A percentile compares a stretch with the other conserved stretches of the same genome.
Conservation (phyloP, 92 coral and sea anemone species). For the Nematostella vectensis region DNA sequence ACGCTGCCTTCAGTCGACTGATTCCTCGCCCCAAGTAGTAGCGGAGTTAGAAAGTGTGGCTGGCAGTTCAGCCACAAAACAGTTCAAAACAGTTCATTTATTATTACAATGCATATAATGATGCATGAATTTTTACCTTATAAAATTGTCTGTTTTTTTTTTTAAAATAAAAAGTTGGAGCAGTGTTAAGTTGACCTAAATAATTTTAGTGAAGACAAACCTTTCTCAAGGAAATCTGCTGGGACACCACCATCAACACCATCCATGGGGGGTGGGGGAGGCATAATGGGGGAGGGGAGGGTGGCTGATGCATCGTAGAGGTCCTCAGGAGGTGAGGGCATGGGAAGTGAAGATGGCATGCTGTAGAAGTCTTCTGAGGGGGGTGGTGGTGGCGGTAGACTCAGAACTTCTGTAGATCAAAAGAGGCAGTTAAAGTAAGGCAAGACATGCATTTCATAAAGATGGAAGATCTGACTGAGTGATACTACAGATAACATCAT, state of each 20-base stretch:
- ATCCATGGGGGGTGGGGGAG: slow-evolving; percentile 52
- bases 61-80: slow-evolving; percentile 32
- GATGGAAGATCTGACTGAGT: too few species aligned
- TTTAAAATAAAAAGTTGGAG: too few species aligned
- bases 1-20: slow-evolving; percentile 5
- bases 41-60: slow-evolving; percentile 4
- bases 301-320: slow-evolving; percentile 40
- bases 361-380: slow-evolving; percentile 64
- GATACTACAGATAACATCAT: too few species aligned
- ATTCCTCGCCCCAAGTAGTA: slow-evolving; percentile 5
- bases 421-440: too few species aligned
- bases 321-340: slow-evolving; percentile 83
- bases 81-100: too few species aligned
- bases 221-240: slow-evolving; percentile 67
- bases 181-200: too few species aligned
- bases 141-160: too few species aligned
- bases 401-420: slow-evolving; percentile 38
- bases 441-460: too few species aligned
- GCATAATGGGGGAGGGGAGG: slow-evolving; percentile 36
- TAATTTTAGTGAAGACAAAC: slow-evolving; percentile 37
- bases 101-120: too few species aligned
- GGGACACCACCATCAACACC: slow-evolving; percentile 44
- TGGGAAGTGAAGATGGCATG: slow-evolving; percentile 63
- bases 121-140: too few species aligned
- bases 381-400: slow-evolving; percentile 71